These are phyloP conservation scores for Penaeus monodon DNA, from an alignment of 2,888 invertebrate genomes.

Conservation along the genomic window DNA sequence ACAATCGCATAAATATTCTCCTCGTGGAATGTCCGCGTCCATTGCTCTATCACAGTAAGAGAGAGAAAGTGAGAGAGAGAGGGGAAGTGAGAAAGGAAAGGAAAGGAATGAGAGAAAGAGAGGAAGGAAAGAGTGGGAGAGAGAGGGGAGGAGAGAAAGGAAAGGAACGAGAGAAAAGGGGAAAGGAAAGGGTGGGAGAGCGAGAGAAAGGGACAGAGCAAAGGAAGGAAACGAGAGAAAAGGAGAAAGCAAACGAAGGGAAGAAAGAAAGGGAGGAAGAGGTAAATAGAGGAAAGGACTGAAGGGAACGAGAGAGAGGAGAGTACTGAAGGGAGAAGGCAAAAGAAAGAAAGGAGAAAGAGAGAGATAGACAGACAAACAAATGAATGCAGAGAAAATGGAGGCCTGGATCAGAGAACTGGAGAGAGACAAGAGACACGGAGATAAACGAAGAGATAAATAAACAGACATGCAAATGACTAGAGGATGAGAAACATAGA, in stretches of 20 bases:
- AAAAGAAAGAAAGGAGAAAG: no score
- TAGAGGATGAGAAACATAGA: not conserved
- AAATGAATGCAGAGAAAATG: no score
- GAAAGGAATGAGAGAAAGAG: not conserved
- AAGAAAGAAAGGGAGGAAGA: no score
- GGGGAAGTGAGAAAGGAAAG: not conserved
- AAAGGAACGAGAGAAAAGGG: conserved; percentile 6
- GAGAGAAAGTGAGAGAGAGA: not conserved
- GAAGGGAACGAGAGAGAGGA: no score
- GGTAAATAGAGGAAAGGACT: no score
- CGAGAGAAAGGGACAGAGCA: not conserved
- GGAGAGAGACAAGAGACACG: no score
- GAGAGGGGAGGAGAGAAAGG: not conserved
- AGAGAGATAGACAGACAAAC: no score
- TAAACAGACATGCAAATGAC: not conserved
- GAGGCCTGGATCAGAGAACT: no score
- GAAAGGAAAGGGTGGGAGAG: not conserved
- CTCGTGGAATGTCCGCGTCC: no score
- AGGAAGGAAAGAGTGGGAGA: not conserved
- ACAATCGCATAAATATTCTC: no score
- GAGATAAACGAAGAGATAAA: not conserved
- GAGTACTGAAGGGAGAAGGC: no score
- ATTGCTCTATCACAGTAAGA: not conserved
- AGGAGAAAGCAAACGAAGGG: not conserved
- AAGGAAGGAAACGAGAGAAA: not conserved